Evolutionary conservation across 2,797 vertebrate genomes (phyloP).

Genomic region (Syngnathus rostellatus): DNA sequence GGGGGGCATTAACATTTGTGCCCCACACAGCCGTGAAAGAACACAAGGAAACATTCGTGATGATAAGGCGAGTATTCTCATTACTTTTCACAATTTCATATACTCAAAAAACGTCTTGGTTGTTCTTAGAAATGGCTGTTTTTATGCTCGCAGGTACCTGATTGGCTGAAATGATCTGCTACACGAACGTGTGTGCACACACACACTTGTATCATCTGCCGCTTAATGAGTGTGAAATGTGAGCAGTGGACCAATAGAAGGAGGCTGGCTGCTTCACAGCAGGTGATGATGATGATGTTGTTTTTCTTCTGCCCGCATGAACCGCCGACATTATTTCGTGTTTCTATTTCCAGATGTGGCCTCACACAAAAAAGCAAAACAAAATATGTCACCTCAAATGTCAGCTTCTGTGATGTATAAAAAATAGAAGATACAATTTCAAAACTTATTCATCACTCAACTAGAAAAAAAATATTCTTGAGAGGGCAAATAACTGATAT

Average conservation of each 20-base stretch:
- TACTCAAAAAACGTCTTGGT: not conserved
- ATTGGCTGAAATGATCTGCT: not conserved
- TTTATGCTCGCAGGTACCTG: not conserved
- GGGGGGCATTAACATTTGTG: not conserved
- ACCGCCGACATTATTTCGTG: constrained; percentile 5
- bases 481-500: too few relatives aligned
- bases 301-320: constrained; percentile 24
- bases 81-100: not conserved
- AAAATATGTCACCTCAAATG: not conserved
- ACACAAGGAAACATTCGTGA: not conserved
- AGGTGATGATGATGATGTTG: constrained; percentile 25
- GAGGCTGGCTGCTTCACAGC: constrained; percentile 12
- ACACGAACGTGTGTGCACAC: not conserved
- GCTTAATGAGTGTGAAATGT: constrained; percentile 9
- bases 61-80: not conserved
- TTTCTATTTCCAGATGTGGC: not conserved
- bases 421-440: too few relatives aligned
- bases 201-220: not conserved
- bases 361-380: not conserved
- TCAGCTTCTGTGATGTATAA: not conserved
- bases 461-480: too few relatives aligned
- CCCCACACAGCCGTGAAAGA: too few relatives aligned
- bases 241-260: constrained; percentile 12
- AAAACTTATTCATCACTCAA: too few relatives aligned
- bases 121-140: not conserved